Conservation (phyloP, 2,888 invertebrate genomes). For the Spatulosminthurus flaviceps region DNA sequence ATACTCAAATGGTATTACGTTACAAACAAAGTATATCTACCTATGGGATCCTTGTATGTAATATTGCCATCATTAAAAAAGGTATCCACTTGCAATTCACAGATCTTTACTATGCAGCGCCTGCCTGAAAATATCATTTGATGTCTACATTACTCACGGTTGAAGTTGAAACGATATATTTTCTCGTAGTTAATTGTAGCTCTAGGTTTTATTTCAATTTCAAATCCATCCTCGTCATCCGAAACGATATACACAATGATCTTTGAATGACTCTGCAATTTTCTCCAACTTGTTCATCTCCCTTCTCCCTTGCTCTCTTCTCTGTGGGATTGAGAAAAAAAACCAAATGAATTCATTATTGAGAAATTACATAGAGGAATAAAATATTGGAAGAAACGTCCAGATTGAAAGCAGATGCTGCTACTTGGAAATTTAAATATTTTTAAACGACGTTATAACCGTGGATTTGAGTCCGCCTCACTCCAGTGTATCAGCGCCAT, state of each 20-base stretch:
- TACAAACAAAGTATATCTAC: too few relatives aligned
- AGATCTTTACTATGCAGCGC: too few relatives aligned
- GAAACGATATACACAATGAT: conserved; percentile 40
- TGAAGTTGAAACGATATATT: neutral
- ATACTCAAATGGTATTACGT: too few relatives aligned
- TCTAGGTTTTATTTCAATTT: conserved; percentile 28
- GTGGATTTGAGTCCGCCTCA: too few relatives aligned
- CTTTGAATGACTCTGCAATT: conserved; percentile 46
- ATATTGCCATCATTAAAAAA: too few relatives aligned
- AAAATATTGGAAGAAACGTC: neutral
- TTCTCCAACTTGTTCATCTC: conserved; percentile 2
- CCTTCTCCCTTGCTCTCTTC: neutral
- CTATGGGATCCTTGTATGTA: too few relatives aligned
- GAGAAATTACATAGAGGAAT: neutral
- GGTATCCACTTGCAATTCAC: too few relatives aligned
- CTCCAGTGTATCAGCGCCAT: too few relatives aligned
- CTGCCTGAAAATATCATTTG: too few relatives aligned
- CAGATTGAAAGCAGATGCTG: neutral
- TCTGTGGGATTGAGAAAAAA: conserved; percentile 6
- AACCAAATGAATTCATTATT: conserved; percentile 15
- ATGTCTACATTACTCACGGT: too few relatives aligned
- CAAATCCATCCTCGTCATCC: conserved; percentile 1
- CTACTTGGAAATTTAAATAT: too few relatives aligned
- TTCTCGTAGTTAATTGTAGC: conserved; percentile 7
- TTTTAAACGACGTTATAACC: too few relatives aligned